Evolutionary conservation across 2,888 invertebrate genomes (phyloP).

Genomic region (Chymomyza procnemis): DNA sequence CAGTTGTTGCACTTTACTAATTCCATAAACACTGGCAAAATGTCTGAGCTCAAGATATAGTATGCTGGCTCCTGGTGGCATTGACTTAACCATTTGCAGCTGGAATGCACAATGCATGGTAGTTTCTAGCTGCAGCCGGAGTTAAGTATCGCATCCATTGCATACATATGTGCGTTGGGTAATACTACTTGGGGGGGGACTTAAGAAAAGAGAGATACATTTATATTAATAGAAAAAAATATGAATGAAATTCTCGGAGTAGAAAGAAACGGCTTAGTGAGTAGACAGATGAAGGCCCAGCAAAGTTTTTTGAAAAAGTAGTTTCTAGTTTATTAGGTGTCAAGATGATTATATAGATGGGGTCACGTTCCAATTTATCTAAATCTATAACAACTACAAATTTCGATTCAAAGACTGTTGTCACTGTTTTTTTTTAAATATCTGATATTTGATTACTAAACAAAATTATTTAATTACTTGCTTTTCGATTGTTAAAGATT

Average conservation of each 20-base stretch:
- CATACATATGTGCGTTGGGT: slow-evolving; percentile 18
- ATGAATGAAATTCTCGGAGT: background rate
- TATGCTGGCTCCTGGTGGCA: slow-evolving; percentile 14
- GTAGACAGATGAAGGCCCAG: background rate
- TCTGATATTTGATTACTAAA: too few species aligned
- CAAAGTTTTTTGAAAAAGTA: too few species aligned
- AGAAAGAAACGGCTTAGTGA: background rate
- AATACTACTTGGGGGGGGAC: background rate
- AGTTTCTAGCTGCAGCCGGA: slow-evolving; percentile 9
- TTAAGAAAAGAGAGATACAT: background rate
- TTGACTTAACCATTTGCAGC: background rate
- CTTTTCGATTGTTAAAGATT: too few species aligned
- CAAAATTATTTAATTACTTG: too few species aligned
- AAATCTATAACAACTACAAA: too few species aligned
- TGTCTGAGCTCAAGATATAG: slow-evolving; percentile 50
- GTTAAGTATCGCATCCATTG: background rate
- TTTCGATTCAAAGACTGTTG: too few species aligned
- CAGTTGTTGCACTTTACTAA: slow-evolving; percentile 55
- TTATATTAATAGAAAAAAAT: background rate
- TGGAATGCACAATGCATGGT: slow-evolving; percentile 24
- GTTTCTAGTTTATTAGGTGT: too few species aligned
- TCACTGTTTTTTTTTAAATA: too few species aligned
- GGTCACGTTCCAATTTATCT: too few species aligned
- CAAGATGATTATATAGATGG: too few species aligned
- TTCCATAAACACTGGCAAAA: slow-evolving; percentile 71